Base-by-base conservation (phyloP, 2,888 invertebrate genomes). In the Caradrina clavipalpis region DNA sequence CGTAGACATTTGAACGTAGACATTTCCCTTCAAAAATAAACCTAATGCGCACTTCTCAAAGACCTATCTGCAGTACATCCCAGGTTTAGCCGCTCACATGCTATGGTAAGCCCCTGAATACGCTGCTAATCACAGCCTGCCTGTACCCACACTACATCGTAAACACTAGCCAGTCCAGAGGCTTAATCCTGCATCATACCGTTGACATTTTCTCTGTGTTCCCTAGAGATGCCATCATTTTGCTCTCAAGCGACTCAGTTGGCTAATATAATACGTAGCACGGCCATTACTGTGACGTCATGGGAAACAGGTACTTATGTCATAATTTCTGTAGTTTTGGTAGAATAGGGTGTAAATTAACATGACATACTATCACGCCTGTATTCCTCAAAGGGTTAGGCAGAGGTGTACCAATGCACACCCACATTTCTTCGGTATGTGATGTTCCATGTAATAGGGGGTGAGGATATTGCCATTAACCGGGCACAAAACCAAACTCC, bases 151-250 rank as follows among this genome's bases (percentile, higher is more conserved):
- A 19, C 49, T 31, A 42, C 65, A 72, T 55, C 60, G 70, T 69
- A 73, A 78, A 82, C 74, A 73, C 73, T 76, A 58, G 17, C 70
- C 53, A 57, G 64, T 66, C 65, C 72, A 64, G 78, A 68, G 71
- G 55, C 64, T 70, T 76, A 78, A 82, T 80, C 74, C 64, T 35
- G 54, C 64, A 70, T 80, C 76, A 67, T 62, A n/a, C 53, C 50
- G 68, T 21, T 82, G 76, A 78, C 76, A 69, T 81, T 82, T 80
- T 78, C 70, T 73, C 64, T 68, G 64, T 72, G 61, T 75, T 63
- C 66, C 62, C 74, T 22, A 53, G 70, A 79, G 74, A 31, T 39
- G 17, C n/a, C 57, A 62, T 63, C 49, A 76, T 78, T 80, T 80
- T 73, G 63, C 17, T 71, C 67, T 63, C 58, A 63, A 68, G 55